Base-by-base conservation (phyloP, 37 sponge, comb jelly and placozoan species). In the Eunapius fragilis region DNA sequence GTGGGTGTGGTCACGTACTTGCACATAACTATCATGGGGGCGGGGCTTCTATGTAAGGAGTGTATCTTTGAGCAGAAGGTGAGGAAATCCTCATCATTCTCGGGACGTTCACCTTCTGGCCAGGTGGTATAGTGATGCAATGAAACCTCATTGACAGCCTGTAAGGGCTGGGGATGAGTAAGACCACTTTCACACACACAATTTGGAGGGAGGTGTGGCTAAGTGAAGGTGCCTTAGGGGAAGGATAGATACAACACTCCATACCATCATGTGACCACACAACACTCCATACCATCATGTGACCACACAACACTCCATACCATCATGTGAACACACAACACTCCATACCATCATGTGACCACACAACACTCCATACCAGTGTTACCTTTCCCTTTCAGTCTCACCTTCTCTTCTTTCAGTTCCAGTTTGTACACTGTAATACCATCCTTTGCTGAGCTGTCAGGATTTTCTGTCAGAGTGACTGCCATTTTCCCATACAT, bases 21-120 rank as follows among this genome's bases (percentile, higher is more conserved):
- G 92, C 95, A 91, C 77, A 90, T 81, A 70, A 94, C 89, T 23
- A 83, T 85, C 78, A 94, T 94, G 32, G 86, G 80, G 69, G 35
- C 84, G 76, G 88, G 85, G 30, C 33, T 74, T n/a, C n/a, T n/a
- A n/a, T n/a, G n/a, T n/a, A n/a, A n/a, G 37, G 84, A 75, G 82
- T 90, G 94, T 10, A 80, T 67, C 45, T 33, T 77, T 30, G 79
- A 77, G 36, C 87, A 27, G 71, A 95, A 25, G 45, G 91, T 69
- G 25, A 88, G 74, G 19, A 91, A 25, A 32, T 45, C 24, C 3
- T 25, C 28, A 41, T 76, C 28, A 47, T 47, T 26, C 0, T 24
- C 10, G 30, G 94, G 92, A 3, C 76, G 37, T 17, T 72, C 90
- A 1, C 80, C 34, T 45, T 86, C 90, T 17, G 95, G 80, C 95